Evolutionary conservation across 2,113 vertebrate species (phyloP).

Genomic region (Stictonetta naevosa): DNA sequence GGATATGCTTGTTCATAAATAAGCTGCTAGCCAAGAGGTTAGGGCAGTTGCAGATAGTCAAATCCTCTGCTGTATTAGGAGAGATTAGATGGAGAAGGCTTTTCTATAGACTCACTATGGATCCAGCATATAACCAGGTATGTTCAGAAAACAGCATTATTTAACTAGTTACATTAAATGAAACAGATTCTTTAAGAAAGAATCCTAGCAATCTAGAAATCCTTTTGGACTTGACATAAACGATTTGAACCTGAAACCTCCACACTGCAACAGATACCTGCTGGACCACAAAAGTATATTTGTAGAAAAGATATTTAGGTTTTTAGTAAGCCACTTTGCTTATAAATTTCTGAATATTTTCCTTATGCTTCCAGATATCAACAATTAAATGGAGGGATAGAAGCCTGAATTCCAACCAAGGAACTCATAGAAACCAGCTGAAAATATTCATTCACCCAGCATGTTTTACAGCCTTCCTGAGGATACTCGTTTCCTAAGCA

Average conservation of each 20-base stretch:
- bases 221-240: rapidly evolving
- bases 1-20: not conserved
- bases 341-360: not conserved
- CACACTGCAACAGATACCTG: not conserved
- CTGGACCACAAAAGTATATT: not conserved
- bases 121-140: not conserved
- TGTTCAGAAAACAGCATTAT: not conserved
- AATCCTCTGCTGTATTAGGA: not conserved
- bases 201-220: not conserved
- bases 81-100: not conserved
- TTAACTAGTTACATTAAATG: not conserved
- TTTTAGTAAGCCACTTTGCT: not conserved
- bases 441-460: not conserved
- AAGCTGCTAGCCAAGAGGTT: not conserved
- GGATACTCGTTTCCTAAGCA: not conserved
- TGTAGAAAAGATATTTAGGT: not conserved
- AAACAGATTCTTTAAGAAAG: not conserved
- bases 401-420: not conserved
- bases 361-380: not conserved
- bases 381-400: not conserved
- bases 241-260: not conserved
- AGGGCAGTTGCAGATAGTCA: not conserved
- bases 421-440: not conserved
- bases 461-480: not conserved
- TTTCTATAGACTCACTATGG: not conserved